Evolutionary conservation across 1,140 invertebrate genomes (phyloP), one percentile per base, ranked within the genome.

Genomic region (Cyphomyrmex costatus): DNA sequence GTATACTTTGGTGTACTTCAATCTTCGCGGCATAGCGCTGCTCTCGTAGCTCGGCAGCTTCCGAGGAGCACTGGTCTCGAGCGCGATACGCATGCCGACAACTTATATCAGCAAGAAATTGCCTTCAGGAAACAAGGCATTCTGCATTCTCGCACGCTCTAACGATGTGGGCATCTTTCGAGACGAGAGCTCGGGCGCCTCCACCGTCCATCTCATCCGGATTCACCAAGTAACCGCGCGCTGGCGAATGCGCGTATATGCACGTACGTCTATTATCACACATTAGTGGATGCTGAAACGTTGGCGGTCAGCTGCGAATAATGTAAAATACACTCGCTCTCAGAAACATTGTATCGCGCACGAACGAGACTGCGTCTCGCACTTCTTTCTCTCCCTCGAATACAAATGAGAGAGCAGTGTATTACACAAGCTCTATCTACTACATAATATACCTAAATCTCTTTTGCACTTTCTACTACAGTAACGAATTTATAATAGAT

Each of bases 91-190:
- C 80, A 86, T 53, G 65, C 86, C 76, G 53, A 60, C 87, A 76
- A 85, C 88, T 88, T 88, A 89, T 89, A 89, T 89, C 84, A 87
- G 77, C 86, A 78, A 87, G 82, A 90, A 86, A 90, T 90, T 90
- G 89, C 89, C 89, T 90, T 77, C 60, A 63, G 89, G 85, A 82
- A 90, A 90, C 89, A 88, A 90, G 87, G 56, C 85, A 65, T 71
- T 78, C 79, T 83, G 79, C 79, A 83, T 83, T 83, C 90, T 91
- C 90, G 89, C 90, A 91, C 90, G 90, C 87, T 90, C 89, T 85
- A 89, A 91, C 89, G 89, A 90, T 87, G 84, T 60, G 78, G 84
- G 63, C 80, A 85, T 87, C 89, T 85, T 83, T 84, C 78, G 71
- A 73, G 68, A 80, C 66, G 70, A 65, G 86, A 53, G 70, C 60